Conservation (phyloP, 2,888 invertebrate genomes). For the Mythimna vitellina region DNA sequence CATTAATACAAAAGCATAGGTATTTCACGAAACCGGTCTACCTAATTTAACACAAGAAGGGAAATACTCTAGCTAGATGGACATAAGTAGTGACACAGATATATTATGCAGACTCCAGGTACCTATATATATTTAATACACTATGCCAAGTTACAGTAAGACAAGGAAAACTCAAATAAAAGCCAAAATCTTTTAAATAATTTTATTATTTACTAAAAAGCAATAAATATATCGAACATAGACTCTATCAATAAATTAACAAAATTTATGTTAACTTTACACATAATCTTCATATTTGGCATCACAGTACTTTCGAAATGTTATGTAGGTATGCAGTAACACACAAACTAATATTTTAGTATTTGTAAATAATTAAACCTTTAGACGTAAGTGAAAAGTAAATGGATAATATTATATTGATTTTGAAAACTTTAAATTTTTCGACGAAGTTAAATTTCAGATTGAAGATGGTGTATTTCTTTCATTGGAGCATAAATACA, state of each 20-base stretch:
- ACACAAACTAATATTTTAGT: conserved; percentile 31
- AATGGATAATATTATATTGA: not conserved
- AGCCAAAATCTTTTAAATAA: conserved; percentile 68
- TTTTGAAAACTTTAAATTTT: not conserved
- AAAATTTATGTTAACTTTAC: conserved; percentile 82
- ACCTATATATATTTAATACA: no score
- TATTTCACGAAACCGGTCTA: no score
- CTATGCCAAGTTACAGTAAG: no score
- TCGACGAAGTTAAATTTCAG: not conserved
- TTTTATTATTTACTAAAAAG: conserved; percentile 88
- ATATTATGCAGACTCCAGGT: no score
- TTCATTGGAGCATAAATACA: conserved; percentile 18
- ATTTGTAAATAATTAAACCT: conserved; percentile 13
- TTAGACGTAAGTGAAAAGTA: conserved; percentile 19
- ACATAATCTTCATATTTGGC: conserved; percentile 86
- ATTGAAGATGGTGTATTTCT: conserved; percentile 3
- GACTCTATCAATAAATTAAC: conserved; percentile 89
- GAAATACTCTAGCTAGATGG: no score
- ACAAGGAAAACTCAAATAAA: conserved; percentile 9
- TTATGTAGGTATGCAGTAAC: conserved; percentile 68
- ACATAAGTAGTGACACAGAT: no score
- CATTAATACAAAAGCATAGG: no score
- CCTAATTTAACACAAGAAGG: no score
- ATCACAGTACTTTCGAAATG: conserved; percentile 86
- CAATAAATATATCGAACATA: conserved; percentile 89